Evolutionary conservation across 1,140 invertebrate species (phyloP), one percentile per base, ranked within the genome.

Genomic region (Mercenaria mercenaria): DNA sequence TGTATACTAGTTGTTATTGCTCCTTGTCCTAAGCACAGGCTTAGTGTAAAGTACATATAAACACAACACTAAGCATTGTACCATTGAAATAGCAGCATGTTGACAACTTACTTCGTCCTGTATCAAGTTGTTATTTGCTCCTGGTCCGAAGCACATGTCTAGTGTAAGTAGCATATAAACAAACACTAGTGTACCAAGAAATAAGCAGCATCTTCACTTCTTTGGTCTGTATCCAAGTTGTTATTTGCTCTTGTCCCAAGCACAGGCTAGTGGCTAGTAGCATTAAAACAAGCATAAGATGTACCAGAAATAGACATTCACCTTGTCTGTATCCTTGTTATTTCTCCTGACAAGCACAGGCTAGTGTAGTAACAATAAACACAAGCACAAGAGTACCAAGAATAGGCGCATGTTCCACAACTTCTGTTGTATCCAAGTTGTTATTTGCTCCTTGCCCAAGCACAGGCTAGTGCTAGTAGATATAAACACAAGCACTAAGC

Each of bases 401-500:
- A 47, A 47, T 47, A 47, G 43, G 6, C 6, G 6, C 43, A 47
- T 47, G 6, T 47, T 15, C 15, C 43, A 6, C 43, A 8, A 15
- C 43, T 15, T 47, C 6, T 47, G 15, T 47, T 47, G 6, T 47
- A 15, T 47, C n/a, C n/a, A n/a, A n/a, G 43, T 47, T 6, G 15
- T 47, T 8, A 15, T 56, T 56, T 56, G 52, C 10, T 56, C 52
- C 52, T 56, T 1, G 37, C 41, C 69, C 69, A 74, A 74, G 69
- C 69, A 74, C 69, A 74, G 39, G 37, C 69, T 74, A 74, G 34
- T 74, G 69, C 69, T 74, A 74, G 34, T 74, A 32, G 37, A 74
- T 74, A 74, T n/a, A 20, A 6, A 74, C 34, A 74, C 69, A 74
- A 41, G 69, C 69, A 74, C 69, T 74, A 41, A 37, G 52, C 69